Percentiles rank a stretch among this genome's conserved stretches.
phyloP scores from a whole-genome alignment of 2,113 vertebrate species.

The Nanorana parkeri region DNA sequence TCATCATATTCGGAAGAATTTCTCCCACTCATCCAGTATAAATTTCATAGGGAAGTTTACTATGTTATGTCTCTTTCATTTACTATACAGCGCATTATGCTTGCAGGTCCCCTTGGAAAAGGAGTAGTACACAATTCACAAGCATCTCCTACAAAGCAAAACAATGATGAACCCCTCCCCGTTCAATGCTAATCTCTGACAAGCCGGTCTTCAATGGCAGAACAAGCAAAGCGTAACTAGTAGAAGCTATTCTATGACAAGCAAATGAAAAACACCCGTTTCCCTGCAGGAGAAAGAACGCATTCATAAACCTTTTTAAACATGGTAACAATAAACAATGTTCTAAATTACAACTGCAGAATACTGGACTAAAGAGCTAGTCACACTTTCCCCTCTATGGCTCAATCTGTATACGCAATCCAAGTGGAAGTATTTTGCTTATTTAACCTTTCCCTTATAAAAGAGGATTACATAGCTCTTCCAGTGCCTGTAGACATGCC shows the following conservation, averaged over 20 bases:
- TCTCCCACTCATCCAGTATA: too few relatives aligned
- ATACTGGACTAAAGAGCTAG: conserved; percentile 2
- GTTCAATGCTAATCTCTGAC: conserved; percentile 25
- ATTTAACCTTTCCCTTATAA: conserved; percentile 50
- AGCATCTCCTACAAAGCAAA: conserved; percentile 14
- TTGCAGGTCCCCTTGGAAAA: conserved; percentile 1
- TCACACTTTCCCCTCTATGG: conserved; percentile 29
- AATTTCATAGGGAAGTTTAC: too few relatives aligned
- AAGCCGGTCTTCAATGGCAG: conserved; percentile 36
- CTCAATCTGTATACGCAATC: not conserved
- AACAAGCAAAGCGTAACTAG: not conserved
- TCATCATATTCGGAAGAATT: too few relatives aligned
- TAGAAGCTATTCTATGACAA: not conserved
- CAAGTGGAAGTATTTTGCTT: conserved; percentile 39
- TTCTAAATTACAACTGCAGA: conserved; percentile 20
- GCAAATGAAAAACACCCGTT: not conserved
- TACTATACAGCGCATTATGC: not conserved
- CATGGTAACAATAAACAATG: conserved; percentile 17
- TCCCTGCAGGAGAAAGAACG: conserved; percentile 8
- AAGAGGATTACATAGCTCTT: conserved; percentile 40
- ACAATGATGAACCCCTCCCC: conserved; percentile 29
- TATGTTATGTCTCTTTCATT: not conserved
- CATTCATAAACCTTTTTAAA: conserved; percentile 27
- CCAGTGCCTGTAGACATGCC: not conserved
- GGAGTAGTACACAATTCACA: conserved; percentile 11